Evolutionary conservation across 2,797 vertebrate species (phyloP).

Genomic region (Chrysocyon brachyurus): DNA sequence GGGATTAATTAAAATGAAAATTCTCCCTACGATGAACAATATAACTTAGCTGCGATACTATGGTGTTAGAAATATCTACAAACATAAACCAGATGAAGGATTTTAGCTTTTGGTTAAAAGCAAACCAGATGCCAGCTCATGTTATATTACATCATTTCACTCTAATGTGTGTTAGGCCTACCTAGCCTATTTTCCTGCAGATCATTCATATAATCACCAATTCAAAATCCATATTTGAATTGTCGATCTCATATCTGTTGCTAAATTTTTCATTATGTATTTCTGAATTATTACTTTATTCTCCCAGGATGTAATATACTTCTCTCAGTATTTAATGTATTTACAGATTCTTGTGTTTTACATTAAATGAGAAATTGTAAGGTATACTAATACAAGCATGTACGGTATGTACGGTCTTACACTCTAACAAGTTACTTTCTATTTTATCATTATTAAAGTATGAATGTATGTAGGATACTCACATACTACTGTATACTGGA

Average conservation of each 20-base stretch:
- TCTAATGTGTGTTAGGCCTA: constrained; percentile 29
- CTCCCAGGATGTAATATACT: neutral
- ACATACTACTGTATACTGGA: neutral
- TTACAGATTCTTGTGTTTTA: neutral
- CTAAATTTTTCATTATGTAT: constrained; percentile 16
- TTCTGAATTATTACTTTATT: constrained; percentile 38
- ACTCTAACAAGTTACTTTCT: neutral
- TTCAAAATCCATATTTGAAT: neutral
- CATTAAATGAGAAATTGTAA: neutral
- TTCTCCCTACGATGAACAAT: neutral
- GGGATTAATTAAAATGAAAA: constrained; percentile 10
- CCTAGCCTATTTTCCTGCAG: constrained; percentile 22
- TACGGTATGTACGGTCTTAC: neutral
- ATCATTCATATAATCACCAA: neutral
- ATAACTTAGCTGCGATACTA: neutral
- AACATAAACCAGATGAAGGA: neutral
- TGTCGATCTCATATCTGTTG: neutral
- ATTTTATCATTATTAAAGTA: neutral
- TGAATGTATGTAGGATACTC: neutral
- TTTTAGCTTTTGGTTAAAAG: neutral
- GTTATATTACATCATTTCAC: neutral
- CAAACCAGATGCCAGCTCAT: neutral
- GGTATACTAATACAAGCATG: neutral
- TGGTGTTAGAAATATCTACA: constrained; percentile 13
- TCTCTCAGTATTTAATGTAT: neutral